These are phyloP conservation scores for Calameuta idolon DNA, from an alignment of 2,888 invertebrate species.

Conservation along the genomic window DNA sequence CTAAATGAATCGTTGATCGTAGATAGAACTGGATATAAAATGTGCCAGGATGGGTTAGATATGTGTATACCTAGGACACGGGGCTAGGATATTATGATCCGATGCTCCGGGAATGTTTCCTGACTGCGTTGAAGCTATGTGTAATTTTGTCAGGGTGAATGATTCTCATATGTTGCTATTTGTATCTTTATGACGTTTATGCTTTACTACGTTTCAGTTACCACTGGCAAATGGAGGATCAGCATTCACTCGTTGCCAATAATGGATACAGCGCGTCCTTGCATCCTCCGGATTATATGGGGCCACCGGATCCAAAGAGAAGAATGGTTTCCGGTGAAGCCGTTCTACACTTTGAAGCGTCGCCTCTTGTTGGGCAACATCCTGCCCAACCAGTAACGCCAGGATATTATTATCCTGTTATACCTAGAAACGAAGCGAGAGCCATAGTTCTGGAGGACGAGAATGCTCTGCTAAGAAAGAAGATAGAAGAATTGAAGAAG, in stretches of 20 bases:
- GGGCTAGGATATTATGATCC: background rate
- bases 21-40: conserved; percentile 13
- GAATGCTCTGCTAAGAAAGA: conserved; percentile 75
- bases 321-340: conserved; percentile 60
- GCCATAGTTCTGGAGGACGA: conserved; percentile 75
- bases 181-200: conserved; percentile 33
- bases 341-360: conserved; percentile 59
- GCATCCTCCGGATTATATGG: conserved; percentile 59
- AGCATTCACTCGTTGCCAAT: conserved; percentile 51
- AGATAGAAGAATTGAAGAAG: conserved; percentile 78
- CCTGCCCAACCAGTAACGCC: conserved; percentile 55
- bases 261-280: conserved; percentile 54
- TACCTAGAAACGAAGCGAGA: conserved; percentile 63
- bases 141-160: background rate
- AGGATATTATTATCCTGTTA: conserved; percentile 62
- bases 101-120: background rate
- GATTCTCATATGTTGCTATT: background rate
- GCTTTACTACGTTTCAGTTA: conserved; percentile 47
- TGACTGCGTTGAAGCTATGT: background rate
- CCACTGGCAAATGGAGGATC: conserved; percentile 61
- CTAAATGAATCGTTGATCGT: conserved; percentile 14
- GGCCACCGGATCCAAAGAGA: conserved; percentile 61
- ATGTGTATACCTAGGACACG: background rate
- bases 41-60: conserved; percentile 1
- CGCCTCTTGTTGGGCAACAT: conserved; percentile 60